A percentile compares a stretch with the other conserved stretches of the same genome.
Evolutionary conservation across 2,113 vertebrate species (phyloP).

Genomic region (Electrona antarctica): DNA sequence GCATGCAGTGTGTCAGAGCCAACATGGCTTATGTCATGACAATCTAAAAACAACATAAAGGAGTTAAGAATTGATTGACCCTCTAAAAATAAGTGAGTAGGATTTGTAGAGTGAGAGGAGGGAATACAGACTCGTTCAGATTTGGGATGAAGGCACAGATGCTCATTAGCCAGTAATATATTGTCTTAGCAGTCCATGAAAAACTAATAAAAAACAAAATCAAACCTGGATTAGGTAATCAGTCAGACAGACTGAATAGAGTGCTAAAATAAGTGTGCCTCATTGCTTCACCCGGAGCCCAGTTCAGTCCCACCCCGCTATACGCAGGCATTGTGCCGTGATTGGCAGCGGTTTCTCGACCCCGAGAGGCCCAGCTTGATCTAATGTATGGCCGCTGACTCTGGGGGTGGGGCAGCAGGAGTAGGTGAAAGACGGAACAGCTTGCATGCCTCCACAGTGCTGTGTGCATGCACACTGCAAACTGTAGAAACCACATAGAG

Average conservation of each 20-base stretch:
- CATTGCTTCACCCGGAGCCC: neutral
- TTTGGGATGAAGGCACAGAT: neutral
- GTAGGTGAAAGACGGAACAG: constrained; percentile 71
- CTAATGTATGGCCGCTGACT: constrained; percentile 69
- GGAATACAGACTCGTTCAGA: neutral
- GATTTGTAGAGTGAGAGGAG: too few species aligned
- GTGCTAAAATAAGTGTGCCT: constrained; percentile 7
- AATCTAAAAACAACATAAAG: too few species aligned
- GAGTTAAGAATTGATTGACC: too few species aligned
- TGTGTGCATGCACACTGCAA: constrained; percentile 47
- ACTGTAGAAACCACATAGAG: constrained; percentile 55
- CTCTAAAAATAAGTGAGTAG: too few species aligned
- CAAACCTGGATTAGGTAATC: neutral
- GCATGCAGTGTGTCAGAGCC: too few species aligned
- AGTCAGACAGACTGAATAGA: neutral
- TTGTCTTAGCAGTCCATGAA: neutral
- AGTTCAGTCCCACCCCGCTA: constrained; percentile 8
- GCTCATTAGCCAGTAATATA: neutral
- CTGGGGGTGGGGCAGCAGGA: constrained; percentile 56
- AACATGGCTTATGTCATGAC: too few species aligned
- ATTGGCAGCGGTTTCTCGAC: constrained; percentile 63
- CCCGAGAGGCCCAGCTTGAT: constrained; percentile 59
- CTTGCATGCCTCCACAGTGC: constrained; percentile 77
- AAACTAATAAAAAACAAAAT: neutral
- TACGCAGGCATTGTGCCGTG: constrained; percentile 50